These are phyloP conservation scores for Proales similis DNA, from an alignment of 1,140 invertebrate species.

Conservation along the genomic window DNA sequence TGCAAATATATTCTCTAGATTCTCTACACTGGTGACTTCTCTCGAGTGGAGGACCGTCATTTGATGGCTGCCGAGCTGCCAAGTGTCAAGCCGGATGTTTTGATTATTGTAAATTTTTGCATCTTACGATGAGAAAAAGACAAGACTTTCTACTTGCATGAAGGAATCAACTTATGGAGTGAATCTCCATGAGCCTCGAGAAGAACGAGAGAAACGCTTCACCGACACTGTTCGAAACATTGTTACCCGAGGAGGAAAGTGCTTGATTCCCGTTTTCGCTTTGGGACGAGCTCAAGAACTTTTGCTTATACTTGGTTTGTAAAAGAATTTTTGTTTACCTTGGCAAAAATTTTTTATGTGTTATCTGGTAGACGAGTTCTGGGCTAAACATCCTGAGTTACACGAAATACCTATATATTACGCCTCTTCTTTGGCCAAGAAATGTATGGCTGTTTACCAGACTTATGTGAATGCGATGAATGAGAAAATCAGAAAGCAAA, in stretches of 20 bases:
- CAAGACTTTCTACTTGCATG: conserved; percentile 4
- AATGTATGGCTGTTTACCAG: conserved; percentile 99
- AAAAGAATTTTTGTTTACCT: background rate
- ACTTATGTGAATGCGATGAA: conserved; percentile 99
- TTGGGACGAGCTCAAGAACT: conserved; percentile 93
- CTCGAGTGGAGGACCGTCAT: conserved; percentile 94
- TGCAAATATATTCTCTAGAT: conserved; percentile 58
- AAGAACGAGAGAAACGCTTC: conserved; percentile 88
- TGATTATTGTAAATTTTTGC: conserved; percentile 69
- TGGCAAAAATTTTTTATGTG: conserved; percentile 36
- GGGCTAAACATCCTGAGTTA: conserved; percentile 91
- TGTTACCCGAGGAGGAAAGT: conserved; percentile 85
- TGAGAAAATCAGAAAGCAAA: conserved; percentile 86
- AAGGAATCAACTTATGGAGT: conserved; percentile 98
- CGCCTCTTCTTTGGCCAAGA: conserved; percentile 94
- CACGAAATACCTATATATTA: conserved; percentile 99
- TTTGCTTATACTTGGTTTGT: conserved; percentile 73
- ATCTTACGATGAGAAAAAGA: background rate
- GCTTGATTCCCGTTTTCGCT: conserved; percentile 96
- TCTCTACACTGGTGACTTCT: conserved; percentile 96
- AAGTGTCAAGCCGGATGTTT: conserved; percentile 83
- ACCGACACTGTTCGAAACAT: conserved; percentile 91
- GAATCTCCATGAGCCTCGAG: conserved; percentile 94
- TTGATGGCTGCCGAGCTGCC: conserved; percentile 98
- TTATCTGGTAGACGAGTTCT: conserved; percentile 75